These are phyloP conservation scores for Sitta europaea DNA, from an alignment of 2,113 vertebrate genomes.

Conservation along the genomic window DNA sequence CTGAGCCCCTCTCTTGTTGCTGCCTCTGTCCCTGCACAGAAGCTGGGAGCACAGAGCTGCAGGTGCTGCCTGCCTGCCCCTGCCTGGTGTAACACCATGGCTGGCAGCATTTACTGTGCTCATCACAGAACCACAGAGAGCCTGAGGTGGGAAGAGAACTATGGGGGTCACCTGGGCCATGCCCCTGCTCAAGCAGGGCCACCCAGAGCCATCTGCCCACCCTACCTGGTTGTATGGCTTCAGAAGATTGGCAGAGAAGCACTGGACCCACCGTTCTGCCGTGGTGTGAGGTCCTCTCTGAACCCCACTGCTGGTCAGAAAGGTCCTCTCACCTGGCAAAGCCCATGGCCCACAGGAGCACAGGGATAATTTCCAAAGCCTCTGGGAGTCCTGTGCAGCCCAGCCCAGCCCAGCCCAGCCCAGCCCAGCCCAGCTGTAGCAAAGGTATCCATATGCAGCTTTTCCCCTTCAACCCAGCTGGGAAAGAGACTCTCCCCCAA, in stretches of 20 bases:
- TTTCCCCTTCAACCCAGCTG: neutral
- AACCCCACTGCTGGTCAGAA: neutral
- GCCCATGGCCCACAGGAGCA: neutral
- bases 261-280: neutral
- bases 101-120: neutral
- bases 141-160: neutral
- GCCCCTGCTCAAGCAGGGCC: neutral
- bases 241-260: neutral
- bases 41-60: neutral
- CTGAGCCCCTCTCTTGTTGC: neutral
- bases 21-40: neutral
- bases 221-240: neutral
- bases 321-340: neutral
- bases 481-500: neutral
- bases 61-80: neutral
- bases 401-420: accelerated
- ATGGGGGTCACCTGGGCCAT: neutral
- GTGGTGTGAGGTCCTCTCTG: neutral
- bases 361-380: neutral
- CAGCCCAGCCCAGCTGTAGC: neutral
- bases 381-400: neutral
- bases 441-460: accelerated
- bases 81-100: accelerated
- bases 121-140: neutral
- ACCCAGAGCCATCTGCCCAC: neutral